A percentile compares a stretch with the other conserved stretches of the same genome.
Conservation (phyloP, 2,797 vertebrate genomes). For the Knipowitschia caucasica region DNA sequence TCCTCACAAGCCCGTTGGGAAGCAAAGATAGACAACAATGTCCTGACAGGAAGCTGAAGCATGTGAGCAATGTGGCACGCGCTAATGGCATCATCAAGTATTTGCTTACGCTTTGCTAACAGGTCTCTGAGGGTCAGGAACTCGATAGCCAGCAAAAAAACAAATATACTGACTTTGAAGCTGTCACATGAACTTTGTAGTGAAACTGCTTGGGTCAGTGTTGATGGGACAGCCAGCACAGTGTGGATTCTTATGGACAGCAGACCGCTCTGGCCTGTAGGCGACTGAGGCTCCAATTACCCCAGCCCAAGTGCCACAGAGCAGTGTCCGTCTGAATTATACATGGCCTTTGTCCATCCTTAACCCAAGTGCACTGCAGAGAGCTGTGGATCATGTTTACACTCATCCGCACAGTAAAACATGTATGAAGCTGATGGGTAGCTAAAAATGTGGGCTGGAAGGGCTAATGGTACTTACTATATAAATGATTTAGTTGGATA, state of each 20-base stretch:
- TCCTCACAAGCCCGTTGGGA: constrained; percentile 28
- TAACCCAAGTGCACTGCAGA: constrained; percentile 76
- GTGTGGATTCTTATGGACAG: constrained; percentile 38
- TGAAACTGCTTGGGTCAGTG: constrained; percentile 54
- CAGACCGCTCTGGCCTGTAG: constrained; percentile 45
- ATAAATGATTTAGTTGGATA: too few relatives aligned
- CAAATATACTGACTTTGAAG: constrained; percentile 57
- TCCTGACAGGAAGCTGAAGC: constrained; percentile 4
- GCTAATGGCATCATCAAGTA: constrained; percentile 26
- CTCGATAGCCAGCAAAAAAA: constrained; percentile 42
- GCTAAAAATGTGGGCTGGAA: constrained; percentile 27
- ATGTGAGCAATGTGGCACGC: constrained; percentile 8
- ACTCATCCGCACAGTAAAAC: constrained; percentile 67
- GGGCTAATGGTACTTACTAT: background rate
- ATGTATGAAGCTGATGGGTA: constrained; percentile 60
- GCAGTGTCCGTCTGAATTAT: constrained; percentile 76
- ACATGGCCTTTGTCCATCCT: constrained; percentile 76
- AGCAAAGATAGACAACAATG: constrained; percentile 37
- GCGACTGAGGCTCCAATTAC: constrained; percentile 67
- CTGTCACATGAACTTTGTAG: constrained; percentile 58
- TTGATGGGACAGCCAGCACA: constrained; percentile 46
- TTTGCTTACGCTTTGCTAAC: constrained; percentile 42
- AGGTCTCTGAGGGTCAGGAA: constrained; percentile 49
- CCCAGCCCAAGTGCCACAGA: constrained; percentile 58
- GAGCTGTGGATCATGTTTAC: constrained; percentile 78